Conservation (phyloP, 2,888 invertebrate species). For the Scelioninae gen. 1 region DNA sequence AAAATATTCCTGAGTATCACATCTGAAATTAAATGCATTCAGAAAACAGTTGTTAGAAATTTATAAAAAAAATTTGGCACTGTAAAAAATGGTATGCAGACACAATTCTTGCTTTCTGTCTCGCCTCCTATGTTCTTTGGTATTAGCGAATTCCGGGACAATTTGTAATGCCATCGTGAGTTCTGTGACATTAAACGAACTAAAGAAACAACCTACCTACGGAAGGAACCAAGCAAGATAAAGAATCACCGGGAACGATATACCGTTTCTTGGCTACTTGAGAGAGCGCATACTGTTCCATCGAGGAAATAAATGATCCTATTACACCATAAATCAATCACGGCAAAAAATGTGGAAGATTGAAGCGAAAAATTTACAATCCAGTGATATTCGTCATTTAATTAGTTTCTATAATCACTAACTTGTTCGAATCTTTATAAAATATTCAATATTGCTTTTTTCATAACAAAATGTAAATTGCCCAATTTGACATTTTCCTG, state of each 20-base stretch:
- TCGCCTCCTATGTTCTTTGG: constrained; percentile 69
- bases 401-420: constrained; percentile 5
- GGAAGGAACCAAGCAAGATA: constrained; percentile 71
- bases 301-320: constrained; percentile 74
- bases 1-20: neutral
- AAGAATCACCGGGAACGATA: constrained; percentile 60
- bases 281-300: constrained; percentile 55
- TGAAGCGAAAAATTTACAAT: constrained; percentile 55
- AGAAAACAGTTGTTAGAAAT: neutral
- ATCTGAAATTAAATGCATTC: neutral
- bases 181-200: constrained; percentile 63
- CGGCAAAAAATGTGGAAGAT: constrained; percentile 75
- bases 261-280: constrained; percentile 55
- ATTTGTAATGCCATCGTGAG: constrained; percentile 79
- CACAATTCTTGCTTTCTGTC: constrained; percentile 50
- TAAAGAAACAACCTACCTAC: constrained; percentile 57
- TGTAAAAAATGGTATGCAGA: constrained; percentile 55
- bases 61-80: neutral
- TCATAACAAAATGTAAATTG: constrained; percentile 9
- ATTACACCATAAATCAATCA: constrained; percentile 81
- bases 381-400: constrained; percentile 2
- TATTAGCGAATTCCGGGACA: constrained; percentile 77
- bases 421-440: neutral
- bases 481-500: neutral
- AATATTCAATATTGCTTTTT: neutral